Evolutionary conservation across 2,113 vertebrate genomes (phyloP).

Genomic region (Channa maculata): DNA sequence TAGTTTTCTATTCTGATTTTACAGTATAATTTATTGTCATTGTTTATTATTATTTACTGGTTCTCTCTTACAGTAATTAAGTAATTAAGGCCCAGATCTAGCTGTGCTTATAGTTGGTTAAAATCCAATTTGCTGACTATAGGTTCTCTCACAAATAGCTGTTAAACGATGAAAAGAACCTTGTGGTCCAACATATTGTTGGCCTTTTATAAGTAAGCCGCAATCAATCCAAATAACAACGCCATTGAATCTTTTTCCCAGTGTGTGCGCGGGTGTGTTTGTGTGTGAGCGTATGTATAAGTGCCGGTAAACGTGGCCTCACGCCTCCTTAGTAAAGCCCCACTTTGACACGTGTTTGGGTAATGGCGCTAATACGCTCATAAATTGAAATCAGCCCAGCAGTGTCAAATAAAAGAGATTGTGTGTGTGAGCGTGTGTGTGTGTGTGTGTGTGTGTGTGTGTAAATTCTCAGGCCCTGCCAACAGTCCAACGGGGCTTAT

Average conservation of each 20-base stretch:
- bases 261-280: conserved; percentile 16
- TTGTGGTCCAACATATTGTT: neutral
- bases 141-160: neutral
- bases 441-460: conserved; percentile 5
- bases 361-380: conserved; percentile 75
- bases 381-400: conserved; percentile 70
- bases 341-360: conserved; percentile 71
- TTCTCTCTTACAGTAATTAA: neutral
- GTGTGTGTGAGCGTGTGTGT: conserved; percentile 5
- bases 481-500: conserved; percentile 52
- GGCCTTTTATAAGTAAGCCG: conserved; percentile 11
- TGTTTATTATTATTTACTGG: neutral
- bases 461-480: conserved; percentile 42
- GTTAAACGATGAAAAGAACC: conserved; percentile 6
- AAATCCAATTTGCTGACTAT: neutral
- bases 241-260: conserved; percentile 18
- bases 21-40: too few relatives aligned
- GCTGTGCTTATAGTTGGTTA: neutral
- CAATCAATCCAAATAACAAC: conserved; percentile 41
- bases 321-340: conserved; percentile 56
- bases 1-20: too few relatives aligned
- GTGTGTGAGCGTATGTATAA: conserved; percentile 24
- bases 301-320: conserved; percentile 65
- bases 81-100: neutral
- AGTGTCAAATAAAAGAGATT: conserved; percentile 58